Base-by-base conservation (phyloP, 2,797 vertebrate genomes). In the Myripristis murdjan region DNA sequence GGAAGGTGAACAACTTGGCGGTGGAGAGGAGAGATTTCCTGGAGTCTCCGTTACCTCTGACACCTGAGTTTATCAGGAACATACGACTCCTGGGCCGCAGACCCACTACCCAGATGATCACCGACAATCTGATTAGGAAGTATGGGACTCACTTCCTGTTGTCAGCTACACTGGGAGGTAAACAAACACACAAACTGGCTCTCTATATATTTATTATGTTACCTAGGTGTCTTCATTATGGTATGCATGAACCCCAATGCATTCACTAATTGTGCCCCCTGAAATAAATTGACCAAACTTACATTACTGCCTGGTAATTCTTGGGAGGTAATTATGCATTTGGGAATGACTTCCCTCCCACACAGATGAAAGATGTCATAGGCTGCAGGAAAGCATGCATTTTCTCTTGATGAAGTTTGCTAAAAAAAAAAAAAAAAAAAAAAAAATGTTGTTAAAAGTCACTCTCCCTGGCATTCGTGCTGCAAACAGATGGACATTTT, bases 1-100 rank as follows among this genome's bases (percentile, higher is more conserved):
- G 98, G 98, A 99, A 98, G 93, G 98, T 99, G 93, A 99, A 97
- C 94, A 99, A 97, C 73, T 92, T 99, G 84, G 97, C 96, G 61
- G 95, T 98, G 68, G 98, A 99, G 90, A 96, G 97, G 88, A n/a
- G n/a, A n/a, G n/a, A n/a, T n/a, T n/a, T n/a, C n/a, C 96, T 96
- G 83, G 96, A 98, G 90, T 95, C 97, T 66, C 95, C 96, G 23
- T 85, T 99, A 91, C 97, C 98, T 9, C 96, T 99, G 67, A 97
- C 98, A 87, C 97, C 98, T 0, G 97, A 99, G 81, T 99, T 99
- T 93, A 96, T 97, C 89, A 96, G 96, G 56, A 97, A 96, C 93
- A 97, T 99, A 87, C 95, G 97, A 87, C 94, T 97, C 57, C 94
- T 99, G 73, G 98, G 98, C 91, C 95, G 97, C 61, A 94, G 97